Evolutionary conservation across 2,888 invertebrate species (phyloP), one percentile per base, ranked within the genome.

Genomic region (Drosophila merina): DNA sequence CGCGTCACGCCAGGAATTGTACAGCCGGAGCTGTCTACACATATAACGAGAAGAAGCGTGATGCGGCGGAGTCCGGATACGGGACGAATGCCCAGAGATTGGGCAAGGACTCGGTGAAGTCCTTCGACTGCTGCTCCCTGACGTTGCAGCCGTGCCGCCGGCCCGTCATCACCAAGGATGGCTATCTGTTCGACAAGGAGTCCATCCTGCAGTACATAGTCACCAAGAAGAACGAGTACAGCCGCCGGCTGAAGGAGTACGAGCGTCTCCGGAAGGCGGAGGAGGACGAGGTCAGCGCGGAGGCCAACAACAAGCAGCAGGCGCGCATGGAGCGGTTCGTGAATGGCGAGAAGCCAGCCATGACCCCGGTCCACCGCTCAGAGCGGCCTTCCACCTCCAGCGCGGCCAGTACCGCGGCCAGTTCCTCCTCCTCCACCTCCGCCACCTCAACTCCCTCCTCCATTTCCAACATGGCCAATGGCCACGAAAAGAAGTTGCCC

Each of bases 21-120:
- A 99, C 99, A 1, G 99, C 99, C 0, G 98, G 98, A 60, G 97
- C 99, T 7, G 99, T 99, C 8, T 99, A 99, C 91, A 98, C 99
- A 0, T 99, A 99, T 88, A 97, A 98, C 86, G 99, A 99, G 90
- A 97, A 98, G 92, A 96, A 98, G 91, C 98, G 98, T 90, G 99
- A 99, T 90, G 97, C 98, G 1, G 95, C 96, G 44, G 95, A 96
- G 7, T 98, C 98, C 10, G 99, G 99, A 6, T 99, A 98, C 91
- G 99, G 97, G 0, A 81, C 81, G 6, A 81, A 81, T 90, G 94
- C 93, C 50, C 95, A 95, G 90, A 93, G 99, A 86, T 94, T 99
- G 52, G 98, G 98, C 4, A 99, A 92, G 67, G 92, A 92, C 73
- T 92, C 92, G 0, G 88, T 92, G 0, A 96, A 97, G 92, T 97